Conservation (phyloP, 2,888 invertebrate species). For the Epistrophe grossulariae region DNA sequence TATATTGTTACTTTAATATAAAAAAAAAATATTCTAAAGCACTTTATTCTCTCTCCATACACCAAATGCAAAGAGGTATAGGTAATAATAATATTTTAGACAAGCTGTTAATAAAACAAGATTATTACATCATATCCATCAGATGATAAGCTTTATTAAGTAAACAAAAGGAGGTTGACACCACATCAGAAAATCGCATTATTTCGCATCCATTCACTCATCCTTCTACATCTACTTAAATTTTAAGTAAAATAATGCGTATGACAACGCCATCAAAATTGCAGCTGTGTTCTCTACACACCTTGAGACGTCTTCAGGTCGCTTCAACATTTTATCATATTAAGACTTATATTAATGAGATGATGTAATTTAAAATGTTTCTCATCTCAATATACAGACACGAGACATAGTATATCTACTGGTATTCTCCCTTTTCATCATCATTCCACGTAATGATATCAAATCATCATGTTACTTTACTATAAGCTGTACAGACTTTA, state of each 20-base stretch:
- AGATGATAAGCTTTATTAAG: not conserved
- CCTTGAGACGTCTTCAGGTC: not conserved
- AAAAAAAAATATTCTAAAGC: not conserved
- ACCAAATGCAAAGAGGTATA: not conserved
- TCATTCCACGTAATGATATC: conserved; percentile 6
- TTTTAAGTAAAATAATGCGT: conserved; percentile 13
- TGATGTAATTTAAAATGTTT: conserved; percentile 17
- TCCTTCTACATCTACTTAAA: not conserved
- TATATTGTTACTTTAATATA: too few species aligned
- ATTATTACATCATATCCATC: not conserved
- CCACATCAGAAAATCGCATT: conserved; percentile 3
- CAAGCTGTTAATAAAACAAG: not conserved
- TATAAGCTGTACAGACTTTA: conserved; percentile 6
- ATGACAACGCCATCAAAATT: not conserved
- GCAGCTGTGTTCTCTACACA: conserved; percentile 16
- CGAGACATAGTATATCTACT: not conserved
- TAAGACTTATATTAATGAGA: conserved; percentile 34
- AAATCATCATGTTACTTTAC: conserved; percentile 21
- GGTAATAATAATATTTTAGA: not conserved
- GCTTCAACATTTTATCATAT: not conserved
- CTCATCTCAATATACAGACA: conserved; percentile 11
- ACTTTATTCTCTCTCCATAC: not conserved
- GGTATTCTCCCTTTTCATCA: not conserved
- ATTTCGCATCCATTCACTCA: not conserved
- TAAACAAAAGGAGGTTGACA: not conserved